phyloP scores from a whole-genome alignment of 2,797 vertebrate genomes.

The Rhinatrema bivittatum region DNA sequence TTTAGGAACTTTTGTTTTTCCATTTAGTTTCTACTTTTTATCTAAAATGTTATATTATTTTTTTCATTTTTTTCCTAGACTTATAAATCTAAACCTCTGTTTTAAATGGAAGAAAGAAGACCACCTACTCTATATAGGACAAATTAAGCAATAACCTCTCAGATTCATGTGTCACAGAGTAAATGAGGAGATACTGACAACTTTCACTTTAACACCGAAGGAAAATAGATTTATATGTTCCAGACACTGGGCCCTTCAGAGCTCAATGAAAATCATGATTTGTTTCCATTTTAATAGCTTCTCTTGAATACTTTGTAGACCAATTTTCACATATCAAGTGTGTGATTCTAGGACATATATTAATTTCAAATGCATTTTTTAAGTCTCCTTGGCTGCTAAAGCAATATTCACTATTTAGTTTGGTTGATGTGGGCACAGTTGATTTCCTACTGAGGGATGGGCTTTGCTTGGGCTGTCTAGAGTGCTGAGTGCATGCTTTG shows the following conservation, averaged over 20 bases:
- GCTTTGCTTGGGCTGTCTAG: conserved; percentile 43
- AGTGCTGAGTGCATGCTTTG: conserved; percentile 31
- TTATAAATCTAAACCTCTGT: too few relatives aligned
- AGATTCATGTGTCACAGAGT: too few relatives aligned
- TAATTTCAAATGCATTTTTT: conserved; percentile 56
- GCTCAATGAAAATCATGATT: conserved; percentile 33
- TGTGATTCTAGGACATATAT: conserved; percentile 52
- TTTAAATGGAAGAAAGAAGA: too few relatives aligned
- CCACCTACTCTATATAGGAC: too few relatives aligned
- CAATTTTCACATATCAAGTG: conserved; percentile 47
- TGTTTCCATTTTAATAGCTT: conserved; percentile 40
- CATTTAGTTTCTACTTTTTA: too few relatives aligned
- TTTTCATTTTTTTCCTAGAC: too few relatives aligned
- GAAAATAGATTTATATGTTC: conserved; percentile 30
- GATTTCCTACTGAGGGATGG: conserved; percentile 44
- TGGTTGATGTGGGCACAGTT: conserved; percentile 55
- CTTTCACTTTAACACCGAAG: conserved; percentile 15
- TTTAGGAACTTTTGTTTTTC: too few relatives aligned
- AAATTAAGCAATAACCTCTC: too few relatives aligned
- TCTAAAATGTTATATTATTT: too few relatives aligned
- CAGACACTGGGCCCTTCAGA: conserved; percentile 16
- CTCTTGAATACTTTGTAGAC: conserved; percentile 45
- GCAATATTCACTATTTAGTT: conserved; percentile 54
- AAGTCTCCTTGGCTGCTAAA: conserved; percentile 43
- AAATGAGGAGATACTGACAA: conserved; percentile 27